Evolutionary conservation across 1,140 invertebrate species (phyloP), one percentile per base, ranked within the genome.

Genomic region (Aphaenogaster ashmeadi): DNA sequence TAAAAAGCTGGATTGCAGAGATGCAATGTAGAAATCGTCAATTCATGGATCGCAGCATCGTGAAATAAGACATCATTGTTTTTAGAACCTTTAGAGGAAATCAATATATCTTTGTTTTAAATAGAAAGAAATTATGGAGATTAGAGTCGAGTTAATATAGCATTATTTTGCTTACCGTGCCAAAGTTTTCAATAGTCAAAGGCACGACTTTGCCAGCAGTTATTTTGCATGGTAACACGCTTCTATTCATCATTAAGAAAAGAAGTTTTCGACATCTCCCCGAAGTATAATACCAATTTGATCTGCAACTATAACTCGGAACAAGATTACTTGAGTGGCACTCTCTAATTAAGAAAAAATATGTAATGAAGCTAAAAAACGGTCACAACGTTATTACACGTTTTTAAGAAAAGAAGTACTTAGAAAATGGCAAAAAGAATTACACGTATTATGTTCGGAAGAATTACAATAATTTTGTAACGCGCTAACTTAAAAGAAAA

Each of bases 201-300:
- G 56, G 21, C 21, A 78, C 74, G 38, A 78, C 9, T 3, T 78
- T 78, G 38, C 74, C 74, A 62, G 74, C 74, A 62, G 74, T 78
- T 33, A 78, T 60, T 78, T 9, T 78, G 27, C 74, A 78, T 9
- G 74, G 56, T 78, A 78, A 44, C 56, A 78, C 38, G 15, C 38
- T 78, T 33, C 74, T 78, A 44, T 78, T 78, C 74, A 78, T 78
- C 2, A 78, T 78, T 78, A 78, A 78, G 7, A 78, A 62, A 62
- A 78, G 74, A 44, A 78, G 52, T 21, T 78, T 78, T 62, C 21
- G 52, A 44, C 74, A 78, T 33, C 74, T 62, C 0, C 38, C 5
- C 0, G 74, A 78, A 62, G 74, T 78, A 15, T 78, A 78, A 78
- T 78, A 78, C 56, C 74, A 78, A 44, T 78, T 78, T 78, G 74